Base-by-base conservation (phyloP, 2,113 vertebrate species). In the Eretmochelys imbricata region DNA sequence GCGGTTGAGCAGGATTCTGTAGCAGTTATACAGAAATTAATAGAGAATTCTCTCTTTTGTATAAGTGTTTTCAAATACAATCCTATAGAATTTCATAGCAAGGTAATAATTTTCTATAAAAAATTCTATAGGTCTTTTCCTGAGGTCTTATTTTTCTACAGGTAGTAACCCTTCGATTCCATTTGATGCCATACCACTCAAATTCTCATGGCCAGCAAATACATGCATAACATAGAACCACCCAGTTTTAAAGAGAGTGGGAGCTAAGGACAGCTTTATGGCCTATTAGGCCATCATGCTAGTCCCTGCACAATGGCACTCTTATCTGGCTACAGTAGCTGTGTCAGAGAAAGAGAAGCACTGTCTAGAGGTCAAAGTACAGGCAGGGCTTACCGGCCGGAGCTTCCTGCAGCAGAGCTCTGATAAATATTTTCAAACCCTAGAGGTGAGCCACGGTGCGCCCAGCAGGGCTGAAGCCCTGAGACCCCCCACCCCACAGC, bases 181-280 rank as follows among this genome's bases (percentile, higher is more conserved):
- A 46, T 27, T 48, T 48, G 46, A 78, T 78, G 25, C 75, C 48
- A 78, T 48, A 48, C 25, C 46, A 48, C 42, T 78, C 42, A 13
- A 48, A 48, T 27, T 48, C 46, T 48, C 38, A 48, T 48, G 75
- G 11, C 5, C 38, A 31, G 6, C 22, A 92, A 92, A 88, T 94
- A 24, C 24, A 94, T 89, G 92, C 84, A n/a, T 62, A 84, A 88
- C 2, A 2, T 46, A 13, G 25, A 48, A 27, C 24, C 46, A 78
- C 10, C 48, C 75, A 48, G 12, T 46, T 46, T 76, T 76, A 76
- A 42, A 76, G 72, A 76, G 38, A 27, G 38, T 10, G 42, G 22
- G 72, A 46, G 42, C 42, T 94, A 96, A 95, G 92, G 88, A 96
- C 88, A 91, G 88, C 54, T 93, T 93, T 29, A 78, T 87, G 1